Base-by-base conservation (phyloP, 1,140 invertebrate genomes). In the Drosophila teissieri region DNA sequence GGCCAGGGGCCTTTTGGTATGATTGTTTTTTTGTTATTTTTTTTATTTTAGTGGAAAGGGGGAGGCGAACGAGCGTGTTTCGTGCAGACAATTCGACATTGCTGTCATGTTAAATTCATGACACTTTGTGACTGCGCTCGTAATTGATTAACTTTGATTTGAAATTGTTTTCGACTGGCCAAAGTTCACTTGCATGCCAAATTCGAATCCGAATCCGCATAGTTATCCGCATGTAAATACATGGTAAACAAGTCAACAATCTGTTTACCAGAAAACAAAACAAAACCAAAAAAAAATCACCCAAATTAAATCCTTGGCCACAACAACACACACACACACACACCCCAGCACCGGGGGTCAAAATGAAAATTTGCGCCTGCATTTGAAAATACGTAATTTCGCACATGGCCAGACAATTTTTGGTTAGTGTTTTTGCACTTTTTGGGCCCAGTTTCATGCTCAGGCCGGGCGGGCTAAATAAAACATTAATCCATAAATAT, bases 101-200 rank as follows among this genome's bases (percentile, higher is more conserved):
- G 52, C 57, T 81, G 69, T 78, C 82, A 70, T 61, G 56, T 57
- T 78, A 73, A 19, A 74, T 78, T 52, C 44, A 40, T 85, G 82
- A 86, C 82, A 68, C 73, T 69, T 64, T 74, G 48, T 82, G 82
- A 82, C 83, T 78, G 68, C 57, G 34, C 53, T 40, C 42, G 75
- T 88, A 86, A 86, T 86, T 82, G 82, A 88, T 89, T 83, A 88
- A 80, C 62, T 86, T 83, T 89, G 75, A 88, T 88, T 88, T 78
- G 64, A 53, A 70, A 69, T 51, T 68, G 48, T 42, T 56, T 58
- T 54, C 52, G 39, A 72, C 68, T 72, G 68, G 42, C 68, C 65
- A 72, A 72, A 72, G 44, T 73, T 52, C 68, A 73, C 55, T 46
- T 53, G 46, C 68, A 52, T 60, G 68, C 17, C 24, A 22, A 52